Base-by-base conservation (phyloP, 1,140 invertebrate genomes). In the Macrostomum lignano region DNA sequence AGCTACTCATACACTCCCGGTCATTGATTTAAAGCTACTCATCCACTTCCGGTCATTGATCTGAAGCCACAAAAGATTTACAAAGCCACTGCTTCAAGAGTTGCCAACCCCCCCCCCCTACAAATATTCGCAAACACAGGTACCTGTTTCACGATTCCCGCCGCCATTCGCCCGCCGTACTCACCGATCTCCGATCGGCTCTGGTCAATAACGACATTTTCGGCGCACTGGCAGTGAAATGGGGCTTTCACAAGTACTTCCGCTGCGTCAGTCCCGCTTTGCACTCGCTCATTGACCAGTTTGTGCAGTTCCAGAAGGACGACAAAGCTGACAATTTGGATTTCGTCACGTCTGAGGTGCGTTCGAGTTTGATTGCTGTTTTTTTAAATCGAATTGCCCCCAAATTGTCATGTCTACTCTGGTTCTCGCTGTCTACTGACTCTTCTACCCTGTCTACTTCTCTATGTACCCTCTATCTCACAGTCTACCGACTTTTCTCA, bases 121-220 rank as follows among this genome's bases (percentile, higher is more conserved):
- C n/a, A n/a, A n/a, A n/a, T n/a, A n/a, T n/a, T n/a, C n/a, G n/a
- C n/a, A n/a, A n/a, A n/a, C n/a, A n/a, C n/a, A n/a, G 32, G 20
- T 33, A 25, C 61, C 61, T 98, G 14, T 96, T 82, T 52, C 82
- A 96, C 58, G 84, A 96, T 61, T 65, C 70, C 1, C 60, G 74
- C 20, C 45, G 64, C 72, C 47, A 68, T 36, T 55, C 49, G 20
- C 54, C 55, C 11, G 91, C 88, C 21, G 77, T 82, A 4, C 58
- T 96, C 20, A 96, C 88, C 0, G 88, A 98, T 62, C 64, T 98
- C 3, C 64, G 91, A 29, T 94, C 86, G 13, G 86, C 91, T 14
- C 63, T 98, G 7, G 88, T 98, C 21, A 98, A 96, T 49, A 98
- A 98, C 51, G 93, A 86, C 1, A 96, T 94, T 41, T 98, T 98